Base-by-base conservation (phyloP, 2,797 vertebrate species). In the Mallotus villosus region DNA sequence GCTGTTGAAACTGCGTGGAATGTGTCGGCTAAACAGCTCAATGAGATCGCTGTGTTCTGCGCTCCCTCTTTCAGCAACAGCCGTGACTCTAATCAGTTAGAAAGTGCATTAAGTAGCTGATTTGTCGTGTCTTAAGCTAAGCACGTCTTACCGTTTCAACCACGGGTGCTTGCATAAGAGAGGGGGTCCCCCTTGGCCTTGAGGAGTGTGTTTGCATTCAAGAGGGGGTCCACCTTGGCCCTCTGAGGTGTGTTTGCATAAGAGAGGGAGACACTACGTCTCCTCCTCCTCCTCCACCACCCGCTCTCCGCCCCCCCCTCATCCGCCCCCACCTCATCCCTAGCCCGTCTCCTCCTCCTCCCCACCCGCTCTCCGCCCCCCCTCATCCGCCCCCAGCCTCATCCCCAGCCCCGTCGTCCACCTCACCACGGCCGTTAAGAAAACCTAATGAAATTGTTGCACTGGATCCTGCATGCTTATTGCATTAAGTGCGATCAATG, bases 401-500 rank as follows among this genome's bases (percentile, higher is more conserved):
- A 29, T 24, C 46, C 46, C 24, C 37, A 49, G 17, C 17, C 46
- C 25, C 60, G 60, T 53, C 16, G 2, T 53, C 65, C 14, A 19
- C 24, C 27, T 8, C 2, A 55, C 17, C 69, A 25, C 22, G 64
- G 62, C 76, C 79, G 75, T 85, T 86, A 84, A 85, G 81, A 79
- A 82, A 86, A 81, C 19, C 58, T 80, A 90, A 92, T 91, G 83
- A 89, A 92, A 90, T 89, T 88, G 87, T 87, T 88, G 84, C 80
- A 60, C 81, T 89, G 87, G 88, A 89, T 81, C 87, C 87, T 84
- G 85, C 82, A 86, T 91, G 78, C 88, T 92, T 92, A 93, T 93
- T 93, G 86, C 86, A 91, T 93, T 93, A 93, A 92, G 90, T 90
- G 89, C 89, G 88, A 94, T 93, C 92, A 91, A 93, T 94, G 93